A percentile compares a stretch with the other conserved stretches of the same genome.
These are phyloP conservation scores for Unio delphinus DNA, from an alignment of 2,888 invertebrate species.

Conservation along the genomic window DNA sequence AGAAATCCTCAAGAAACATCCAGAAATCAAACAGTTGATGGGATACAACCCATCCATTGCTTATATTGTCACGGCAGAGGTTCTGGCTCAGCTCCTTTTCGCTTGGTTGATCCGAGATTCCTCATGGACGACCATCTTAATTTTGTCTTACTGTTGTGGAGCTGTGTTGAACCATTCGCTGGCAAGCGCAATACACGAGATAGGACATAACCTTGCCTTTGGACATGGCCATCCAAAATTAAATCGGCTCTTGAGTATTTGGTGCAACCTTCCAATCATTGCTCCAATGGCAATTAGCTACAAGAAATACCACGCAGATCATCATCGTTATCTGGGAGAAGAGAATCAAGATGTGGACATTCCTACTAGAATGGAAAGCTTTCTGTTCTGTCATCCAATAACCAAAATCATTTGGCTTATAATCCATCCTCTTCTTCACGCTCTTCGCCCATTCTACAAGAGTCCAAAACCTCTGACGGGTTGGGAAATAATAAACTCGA, in stretches of 20 bases:
- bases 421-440: slow-evolving; percentile 67
- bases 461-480: slow-evolving; percentile 64
- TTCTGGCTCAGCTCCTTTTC: slow-evolving; percentile 57
- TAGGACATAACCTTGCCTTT: slow-evolving; percentile 70
- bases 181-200: slow-evolving; percentile 70
- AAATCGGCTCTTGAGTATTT: slow-evolving; percentile 66
- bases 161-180: slow-evolving; percentile 69
- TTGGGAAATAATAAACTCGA: slow-evolving; percentile 65
- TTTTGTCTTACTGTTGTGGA: slow-evolving; percentile 62
- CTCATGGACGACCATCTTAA: slow-evolving; percentile 57
- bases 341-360: slow-evolving; percentile 70
- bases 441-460: slow-evolving; percentile 68
- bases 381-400: slow-evolving; percentile 64
- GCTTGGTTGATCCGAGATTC: slow-evolving; percentile 57
- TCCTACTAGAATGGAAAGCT: slow-evolving; percentile 67
- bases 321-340: slow-evolving; percentile 70
- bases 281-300: slow-evolving; percentile 70
- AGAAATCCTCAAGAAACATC: slow-evolving; percentile 81
- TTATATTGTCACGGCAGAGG: slow-evolving; percentile 54
- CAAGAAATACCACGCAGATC: slow-evolving; percentile 71
- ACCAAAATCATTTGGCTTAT: slow-evolving; percentile 69
- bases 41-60: slow-evolving; percentile 66
- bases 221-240: slow-evolving; percentile 64
- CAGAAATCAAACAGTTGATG: slow-evolving; percentile 71
- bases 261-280: slow-evolving; percentile 68